These are phyloP conservation scores for Gallinago solitaria DNA, from an alignment of 2,797 vertebrate genomes.

Conservation along the genomic window DNA sequence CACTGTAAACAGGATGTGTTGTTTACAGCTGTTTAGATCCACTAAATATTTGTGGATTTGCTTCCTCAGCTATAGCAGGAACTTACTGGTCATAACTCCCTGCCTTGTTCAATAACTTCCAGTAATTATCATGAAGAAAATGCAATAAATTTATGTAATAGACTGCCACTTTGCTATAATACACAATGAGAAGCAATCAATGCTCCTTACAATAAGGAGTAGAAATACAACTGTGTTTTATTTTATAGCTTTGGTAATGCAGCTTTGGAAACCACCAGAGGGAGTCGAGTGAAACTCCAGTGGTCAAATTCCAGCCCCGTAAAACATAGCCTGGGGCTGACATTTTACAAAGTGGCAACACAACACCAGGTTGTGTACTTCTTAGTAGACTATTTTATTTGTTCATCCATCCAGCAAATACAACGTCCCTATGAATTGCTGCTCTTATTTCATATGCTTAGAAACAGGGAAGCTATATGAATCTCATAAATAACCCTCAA, in stretches of 20 bases:
- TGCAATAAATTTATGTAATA: conserved; percentile 81
- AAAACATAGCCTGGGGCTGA: conserved; percentile 62
- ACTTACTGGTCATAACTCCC: conserved; percentile 77
- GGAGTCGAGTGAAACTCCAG: conserved; percentile 72
- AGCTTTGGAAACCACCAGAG: conserved; percentile 78
- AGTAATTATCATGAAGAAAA: conserved; percentile 84
- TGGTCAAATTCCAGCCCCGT: conserved; percentile 56
- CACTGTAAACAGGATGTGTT: conserved; percentile 69
- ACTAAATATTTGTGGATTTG: conserved; percentile 79
- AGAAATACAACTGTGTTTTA: conserved; percentile 78
- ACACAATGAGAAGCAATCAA: conserved; percentile 81
- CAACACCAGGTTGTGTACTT: not conserved
- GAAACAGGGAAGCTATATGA: conserved; percentile 17
- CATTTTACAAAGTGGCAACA: conserved; percentile 43
- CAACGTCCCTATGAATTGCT: not conserved
- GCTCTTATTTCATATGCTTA: conserved; percentile 12
- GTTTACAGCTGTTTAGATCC: conserved; percentile 77
- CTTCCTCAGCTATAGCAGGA: conserved; percentile 77
- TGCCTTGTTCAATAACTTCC: conserved; percentile 82
- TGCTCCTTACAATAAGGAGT: conserved; percentile 80
- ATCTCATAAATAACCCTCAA: conserved; percentile 50
- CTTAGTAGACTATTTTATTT: conserved; percentile 40
- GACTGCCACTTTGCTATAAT: conserved; percentile 81
- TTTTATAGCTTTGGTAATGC: conserved; percentile 71
- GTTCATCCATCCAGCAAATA: conserved; percentile 44